A percentile compares a stretch with the other conserved stretches of the same genome.
Evolutionary conservation across 2,888 invertebrate species (phyloP).

Genomic region (Cerastis rubricosa): DNA sequence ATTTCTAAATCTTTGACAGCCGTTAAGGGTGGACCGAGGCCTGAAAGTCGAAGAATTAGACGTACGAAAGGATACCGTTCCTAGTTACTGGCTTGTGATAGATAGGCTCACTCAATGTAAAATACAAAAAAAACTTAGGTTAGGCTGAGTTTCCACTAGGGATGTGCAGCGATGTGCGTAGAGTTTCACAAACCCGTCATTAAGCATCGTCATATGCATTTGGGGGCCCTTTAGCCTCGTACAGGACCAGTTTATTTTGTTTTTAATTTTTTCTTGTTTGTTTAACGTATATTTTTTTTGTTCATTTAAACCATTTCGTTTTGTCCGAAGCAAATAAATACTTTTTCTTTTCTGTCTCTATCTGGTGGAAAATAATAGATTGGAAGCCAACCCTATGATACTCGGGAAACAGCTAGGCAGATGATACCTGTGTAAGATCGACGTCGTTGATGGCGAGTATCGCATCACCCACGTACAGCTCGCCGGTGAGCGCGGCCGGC

Average conservation of each 20-base stretch:
- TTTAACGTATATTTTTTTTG: too few relatives aligned
- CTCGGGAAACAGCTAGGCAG: not conserved
- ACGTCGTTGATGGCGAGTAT: slow-evolving; percentile 95
- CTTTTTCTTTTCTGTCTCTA: too few relatives aligned
- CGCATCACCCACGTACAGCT: slow-evolving; percentile 95
- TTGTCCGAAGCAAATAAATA: too few relatives aligned
- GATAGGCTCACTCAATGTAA: not conserved
- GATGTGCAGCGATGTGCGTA: not conserved
- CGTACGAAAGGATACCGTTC: not conserved
- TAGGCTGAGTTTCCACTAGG: not conserved
- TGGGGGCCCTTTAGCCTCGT: too few relatives aligned
- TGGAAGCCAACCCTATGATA: not conserved
- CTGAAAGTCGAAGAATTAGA: not conserved
- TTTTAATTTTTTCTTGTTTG: too few relatives aligned
- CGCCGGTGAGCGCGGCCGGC: slow-evolving; percentile 94
- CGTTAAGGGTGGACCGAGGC: not conserved
- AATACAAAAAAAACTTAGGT: too few relatives aligned
- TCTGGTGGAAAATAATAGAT: not conserved
- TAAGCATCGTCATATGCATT: not conserved
- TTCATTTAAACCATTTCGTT: too few relatives aligned
- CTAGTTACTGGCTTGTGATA: not conserved
- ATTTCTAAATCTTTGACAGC: not conserved
- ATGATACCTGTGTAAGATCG: slow-evolving; percentile 93
- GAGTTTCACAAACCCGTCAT: not conserved
- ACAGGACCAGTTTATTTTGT: too few relatives aligned